Evolutionary conservation across 2,113 vertebrate genomes (phyloP).

Genomic region (Dendropsophus ebraccatus): DNA sequence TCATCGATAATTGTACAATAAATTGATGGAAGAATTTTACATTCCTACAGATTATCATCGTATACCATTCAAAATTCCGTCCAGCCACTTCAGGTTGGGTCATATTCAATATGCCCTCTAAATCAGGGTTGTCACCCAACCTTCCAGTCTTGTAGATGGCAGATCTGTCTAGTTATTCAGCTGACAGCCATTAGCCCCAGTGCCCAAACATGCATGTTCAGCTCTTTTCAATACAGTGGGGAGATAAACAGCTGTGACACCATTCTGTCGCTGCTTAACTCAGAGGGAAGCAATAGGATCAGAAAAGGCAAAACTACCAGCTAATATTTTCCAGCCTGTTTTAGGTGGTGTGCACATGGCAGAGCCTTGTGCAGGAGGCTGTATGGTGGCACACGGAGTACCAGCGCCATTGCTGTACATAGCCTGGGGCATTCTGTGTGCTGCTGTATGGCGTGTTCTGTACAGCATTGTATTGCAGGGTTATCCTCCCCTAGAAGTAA

Average conservation of each 20-base stretch:
- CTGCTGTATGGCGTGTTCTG: no score
- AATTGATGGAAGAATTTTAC: background rate
- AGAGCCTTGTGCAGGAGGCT: no score
- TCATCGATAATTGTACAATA: no score
- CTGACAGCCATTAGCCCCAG: background rate
- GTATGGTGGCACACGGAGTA: no score
- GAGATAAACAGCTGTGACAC: background rate
- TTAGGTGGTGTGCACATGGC: background rate
- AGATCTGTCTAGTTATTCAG: background rate
- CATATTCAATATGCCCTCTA: background rate
- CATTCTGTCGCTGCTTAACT: background rate
- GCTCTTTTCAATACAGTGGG: background rate
- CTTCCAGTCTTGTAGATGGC: background rate
- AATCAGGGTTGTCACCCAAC: background rate
- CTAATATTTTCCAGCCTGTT: background rate
- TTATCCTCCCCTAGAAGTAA: no score
- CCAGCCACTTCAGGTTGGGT: background rate
- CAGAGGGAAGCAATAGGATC: no score
- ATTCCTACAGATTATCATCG: background rate
- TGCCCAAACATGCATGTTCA: background rate
- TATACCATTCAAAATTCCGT: no score
- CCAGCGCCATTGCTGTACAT: no score
- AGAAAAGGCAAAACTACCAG: background rate
- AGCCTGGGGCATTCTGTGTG: no score
- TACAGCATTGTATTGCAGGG: no score